Conservation (phyloP, 1,140 invertebrate genomes). For the Heliconius hermathena region DNA sequence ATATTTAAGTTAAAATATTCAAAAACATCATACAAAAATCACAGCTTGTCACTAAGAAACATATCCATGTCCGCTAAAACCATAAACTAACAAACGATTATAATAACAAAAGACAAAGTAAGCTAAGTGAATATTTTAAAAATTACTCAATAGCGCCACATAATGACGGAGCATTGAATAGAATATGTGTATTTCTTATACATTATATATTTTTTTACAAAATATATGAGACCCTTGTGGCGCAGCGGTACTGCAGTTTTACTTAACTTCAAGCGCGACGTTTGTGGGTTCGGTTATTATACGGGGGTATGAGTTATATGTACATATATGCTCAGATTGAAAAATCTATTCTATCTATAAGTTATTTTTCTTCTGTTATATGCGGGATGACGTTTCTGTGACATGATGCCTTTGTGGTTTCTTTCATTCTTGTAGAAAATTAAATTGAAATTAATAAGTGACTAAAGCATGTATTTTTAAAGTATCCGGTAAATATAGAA, state of each 20-base stretch:
- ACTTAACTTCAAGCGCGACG: too few species aligned
- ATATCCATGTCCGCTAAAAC: background rate
- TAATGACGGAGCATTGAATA: background rate
- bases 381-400: too few species aligned
- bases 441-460: too few species aligned
- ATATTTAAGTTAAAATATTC: background rate
- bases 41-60: background rate
- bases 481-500: too few species aligned
- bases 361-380: too few species aligned
- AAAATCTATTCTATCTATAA: background rate
- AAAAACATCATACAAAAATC: background rate
- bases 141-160: constrained; percentile 9
- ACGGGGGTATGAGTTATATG: too few species aligned
- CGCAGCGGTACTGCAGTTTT: too few species aligned
- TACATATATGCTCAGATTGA: background rate
- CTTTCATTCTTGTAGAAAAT: too few species aligned
- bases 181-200: background rate
- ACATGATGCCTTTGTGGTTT: too few species aligned
- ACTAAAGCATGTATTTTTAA: too few species aligned
- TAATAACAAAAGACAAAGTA: constrained; percentile 7
- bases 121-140: constrained; percentile 14
- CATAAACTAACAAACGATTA: constrained; percentile 15
- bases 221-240: background rate
- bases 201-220: background rate
- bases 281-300: too few species aligned